Evolutionary conservation across 2,888 invertebrate species (phyloP).

Genomic region (Stenodema calcarata): DNA sequence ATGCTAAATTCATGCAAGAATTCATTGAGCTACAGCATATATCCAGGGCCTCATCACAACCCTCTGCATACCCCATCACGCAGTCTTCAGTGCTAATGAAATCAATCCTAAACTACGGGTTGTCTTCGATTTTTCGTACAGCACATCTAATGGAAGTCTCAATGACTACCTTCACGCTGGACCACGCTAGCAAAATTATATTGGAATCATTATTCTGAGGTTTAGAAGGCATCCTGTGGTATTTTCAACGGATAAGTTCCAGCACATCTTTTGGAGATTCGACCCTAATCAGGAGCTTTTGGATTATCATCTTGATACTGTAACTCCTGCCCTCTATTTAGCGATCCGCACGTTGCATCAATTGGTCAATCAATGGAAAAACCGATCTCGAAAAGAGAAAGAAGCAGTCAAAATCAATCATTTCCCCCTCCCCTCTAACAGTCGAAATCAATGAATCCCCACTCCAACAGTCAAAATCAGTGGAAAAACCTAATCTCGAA

Average conservation of each 20-base stretch:
- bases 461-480: too few species aligned
- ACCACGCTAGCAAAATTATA: slow-evolving; percentile 59
- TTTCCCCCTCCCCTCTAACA: too few species aligned
- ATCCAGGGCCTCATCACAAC: too few species aligned
- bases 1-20: too few species aligned
- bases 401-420: too few species aligned
- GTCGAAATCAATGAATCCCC: too few species aligned
- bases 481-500: too few species aligned
- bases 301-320: too few species aligned
- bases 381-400: too few species aligned
- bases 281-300: neutral
- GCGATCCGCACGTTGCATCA: slow-evolving; percentile 53
- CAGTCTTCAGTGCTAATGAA: slow-evolving; percentile 58
- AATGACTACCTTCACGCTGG: slow-evolving; percentile 56
- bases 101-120: slow-evolving; percentile 59
- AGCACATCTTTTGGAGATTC: slow-evolving; percentile 56
- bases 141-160: slow-evolving; percentile 3
- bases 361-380: too few species aligned
- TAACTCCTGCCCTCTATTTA: slow-evolving; percentile 49
- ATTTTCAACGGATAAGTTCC: slow-evolving; percentile 38
- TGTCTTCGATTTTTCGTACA: slow-evolving; percentile 55
- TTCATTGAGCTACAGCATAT: too few species aligned
- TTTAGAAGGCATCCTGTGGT: neutral
- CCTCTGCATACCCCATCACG: slow-evolving; percentile 57
- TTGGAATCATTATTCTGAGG: slow-evolving; percentile 56